These are phyloP conservation scores for Microcebus griseorufus DNA, from an alignment of 2,113 vertebrate genomes.

Conservation along the genomic window DNA sequence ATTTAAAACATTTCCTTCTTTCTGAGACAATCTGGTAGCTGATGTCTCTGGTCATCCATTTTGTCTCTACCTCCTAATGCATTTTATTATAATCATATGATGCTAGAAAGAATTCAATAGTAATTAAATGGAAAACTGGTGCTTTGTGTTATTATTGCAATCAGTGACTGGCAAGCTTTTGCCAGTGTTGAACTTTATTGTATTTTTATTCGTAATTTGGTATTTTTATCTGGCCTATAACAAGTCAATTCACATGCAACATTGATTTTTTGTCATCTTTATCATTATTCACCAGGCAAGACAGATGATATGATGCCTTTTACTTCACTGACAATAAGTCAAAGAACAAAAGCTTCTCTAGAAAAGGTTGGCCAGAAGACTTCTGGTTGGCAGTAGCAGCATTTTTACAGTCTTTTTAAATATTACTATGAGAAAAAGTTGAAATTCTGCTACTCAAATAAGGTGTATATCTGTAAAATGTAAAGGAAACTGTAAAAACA, in stretches of 20 bases:
- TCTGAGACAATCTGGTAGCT: no score
- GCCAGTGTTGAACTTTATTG: constrained; percentile 52
- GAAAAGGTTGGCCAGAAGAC: constrained; percentile 3
- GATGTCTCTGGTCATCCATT: no score
- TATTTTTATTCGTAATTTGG: constrained; percentile 68
- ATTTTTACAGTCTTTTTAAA: not conserved
- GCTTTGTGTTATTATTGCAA: not conserved
- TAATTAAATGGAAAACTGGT: constrained; percentile 32
- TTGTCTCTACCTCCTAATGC: no score
- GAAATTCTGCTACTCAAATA: constrained; percentile 36
- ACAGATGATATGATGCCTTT: constrained; percentile 27
- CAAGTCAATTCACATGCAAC: constrained; percentile 53
- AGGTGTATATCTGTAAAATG: constrained; percentile 38
- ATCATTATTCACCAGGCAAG: constrained; percentile 46
- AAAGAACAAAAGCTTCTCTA: not conserved
- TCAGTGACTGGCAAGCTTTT: constrained; percentile 49
- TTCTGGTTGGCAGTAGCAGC: not conserved
- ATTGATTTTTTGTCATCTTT: constrained; percentile 70
- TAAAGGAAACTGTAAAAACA: not conserved
- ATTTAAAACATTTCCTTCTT: no score
- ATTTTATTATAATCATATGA: constrained; percentile 9
- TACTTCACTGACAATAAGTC: constrained; percentile 31
- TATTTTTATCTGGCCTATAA: constrained; percentile 71
- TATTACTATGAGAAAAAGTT: constrained; percentile 17
- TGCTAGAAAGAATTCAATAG: not conserved